Base-by-base conservation (phyloP, 1,140 invertebrate genomes). In the Trypoxylus dichotomus region DNA sequence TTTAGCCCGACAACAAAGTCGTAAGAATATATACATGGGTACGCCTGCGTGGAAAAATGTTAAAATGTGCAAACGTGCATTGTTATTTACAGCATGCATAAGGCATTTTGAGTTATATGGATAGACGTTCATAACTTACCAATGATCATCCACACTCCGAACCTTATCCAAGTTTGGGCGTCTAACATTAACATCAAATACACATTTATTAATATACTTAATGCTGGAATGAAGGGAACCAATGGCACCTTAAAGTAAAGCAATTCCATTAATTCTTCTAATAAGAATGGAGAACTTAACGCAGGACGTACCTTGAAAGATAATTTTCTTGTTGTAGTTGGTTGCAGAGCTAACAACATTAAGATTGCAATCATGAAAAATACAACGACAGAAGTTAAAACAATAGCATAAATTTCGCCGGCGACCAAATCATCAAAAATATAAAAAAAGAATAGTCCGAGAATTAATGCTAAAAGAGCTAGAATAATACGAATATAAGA, bases 161-260 rank as follows among this genome's bases (percentile, higher is more conserved):
- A 95, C 82, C 95, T 90, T 68, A 96, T 90, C 96, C 96, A 97
- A 1, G 96, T 97, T 79, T 92, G 89, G 32, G 89, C 84, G 82
- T 95, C 92, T 76, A 98, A 87, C 86, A 96, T 94, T 80, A 95
- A 89, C 94, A 97, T 97, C 29, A 98, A 88, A 85, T 95, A 94
- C 54, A 96, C 85, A 86, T 98, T 98, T 79, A 94, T 91, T 68
- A 96, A 91, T 76, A 97, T 93, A 85, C 94, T 96, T 0, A 95
- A 82, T 79, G 92, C 92, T 0, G 96, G 96, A 54, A 97, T 88
- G 25, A 96, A 87, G 1, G 96, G 96, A 13, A 98, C 95, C 24
- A 94, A 87, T 0, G 96, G 96, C 58, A 95, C 95, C 92, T 96
- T 5, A 37, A 87, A 24, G 19, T n/a, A 27, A 71, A 37, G 37